Conservation (phyloP, 2,113 vertebrate genomes). For the Corythornis madagascariensis region DNA sequence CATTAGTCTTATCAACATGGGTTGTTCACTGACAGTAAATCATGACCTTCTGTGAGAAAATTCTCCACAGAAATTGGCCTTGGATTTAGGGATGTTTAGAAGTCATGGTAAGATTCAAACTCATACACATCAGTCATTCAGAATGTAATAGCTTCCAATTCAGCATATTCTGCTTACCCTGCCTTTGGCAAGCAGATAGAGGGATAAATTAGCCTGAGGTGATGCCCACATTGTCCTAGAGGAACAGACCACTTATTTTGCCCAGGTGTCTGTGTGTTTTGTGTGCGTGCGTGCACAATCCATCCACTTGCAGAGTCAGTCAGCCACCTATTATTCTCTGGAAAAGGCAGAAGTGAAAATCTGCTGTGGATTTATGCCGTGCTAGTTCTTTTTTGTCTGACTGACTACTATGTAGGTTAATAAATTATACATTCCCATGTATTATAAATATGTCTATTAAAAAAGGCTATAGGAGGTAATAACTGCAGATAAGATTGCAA, state of each 20-base stretch:
- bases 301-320: not conserved
- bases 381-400: not conserved
- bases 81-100: not conserved
- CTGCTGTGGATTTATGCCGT: not conserved
- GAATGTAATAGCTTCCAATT: not conserved
- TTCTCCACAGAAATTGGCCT: not conserved
- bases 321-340: not conserved
- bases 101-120: not conserved
- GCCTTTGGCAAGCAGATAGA: conserved; percentile 1
- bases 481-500: not conserved
- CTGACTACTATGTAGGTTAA: not conserved
- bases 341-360: conserved; percentile 19
- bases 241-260: conserved; percentile 1
- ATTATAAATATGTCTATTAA: not conserved
- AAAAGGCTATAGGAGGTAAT: not conserved
- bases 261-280: not conserved
- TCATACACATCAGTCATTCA: not conserved
- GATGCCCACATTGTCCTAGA: not conserved
- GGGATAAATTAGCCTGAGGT: not conserved
- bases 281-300: not conserved
- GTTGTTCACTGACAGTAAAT: too few relatives aligned
- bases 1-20: too few relatives aligned
- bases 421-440: not conserved
- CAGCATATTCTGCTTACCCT: not conserved
- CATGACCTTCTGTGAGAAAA: too few relatives aligned